A percentile compares a stretch with the other conserved stretches of the same genome.
Conservation (phyloP, 2,888 invertebrate genomes). For the Dryobota labecula region DNA sequence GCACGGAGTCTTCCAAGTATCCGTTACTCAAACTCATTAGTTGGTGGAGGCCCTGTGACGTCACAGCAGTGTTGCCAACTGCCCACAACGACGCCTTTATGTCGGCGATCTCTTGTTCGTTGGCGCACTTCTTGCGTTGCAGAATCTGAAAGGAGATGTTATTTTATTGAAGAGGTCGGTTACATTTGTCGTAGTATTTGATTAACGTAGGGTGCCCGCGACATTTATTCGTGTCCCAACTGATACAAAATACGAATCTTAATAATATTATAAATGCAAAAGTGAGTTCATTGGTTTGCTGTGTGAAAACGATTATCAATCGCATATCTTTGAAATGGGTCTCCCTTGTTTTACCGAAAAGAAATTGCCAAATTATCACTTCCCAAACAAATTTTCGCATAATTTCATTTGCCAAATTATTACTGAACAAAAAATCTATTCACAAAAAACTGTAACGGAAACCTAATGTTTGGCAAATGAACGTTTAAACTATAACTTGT, state of each 20-base stretch:
- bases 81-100: constrained; percentile 98
- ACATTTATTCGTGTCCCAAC: neutral
- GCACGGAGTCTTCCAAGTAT: constrained; percentile 82
- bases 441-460: too few relatives aligned
- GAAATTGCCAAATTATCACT: too few relatives aligned
- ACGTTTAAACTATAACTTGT: too few relatives aligned
- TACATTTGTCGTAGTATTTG: neutral
- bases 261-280: neutral
- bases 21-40: constrained; percentile 90
- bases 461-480: too few relatives aligned
- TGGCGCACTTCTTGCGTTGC: constrained; percentile 90
- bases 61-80: constrained; percentile 95
- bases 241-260: neutral
- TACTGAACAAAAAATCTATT: too few relatives aligned
- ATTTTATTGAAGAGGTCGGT: neutral
- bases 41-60: constrained; percentile 93
- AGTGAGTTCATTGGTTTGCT: neutral
- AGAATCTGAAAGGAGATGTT: constrained; percentile 72
- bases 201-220: neutral
- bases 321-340: too few relatives aligned
- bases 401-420: too few relatives aligned
- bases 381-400: too few relatives aligned
- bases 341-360: too few relatives aligned
- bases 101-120: constrained; percentile 93
- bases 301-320: too few relatives aligned